A percentile compares a stretch with the other conserved stretches of the same genome.
Conservation (phyloP, 2,113 vertebrate species). For the Ranitomeya variabilis region DNA sequence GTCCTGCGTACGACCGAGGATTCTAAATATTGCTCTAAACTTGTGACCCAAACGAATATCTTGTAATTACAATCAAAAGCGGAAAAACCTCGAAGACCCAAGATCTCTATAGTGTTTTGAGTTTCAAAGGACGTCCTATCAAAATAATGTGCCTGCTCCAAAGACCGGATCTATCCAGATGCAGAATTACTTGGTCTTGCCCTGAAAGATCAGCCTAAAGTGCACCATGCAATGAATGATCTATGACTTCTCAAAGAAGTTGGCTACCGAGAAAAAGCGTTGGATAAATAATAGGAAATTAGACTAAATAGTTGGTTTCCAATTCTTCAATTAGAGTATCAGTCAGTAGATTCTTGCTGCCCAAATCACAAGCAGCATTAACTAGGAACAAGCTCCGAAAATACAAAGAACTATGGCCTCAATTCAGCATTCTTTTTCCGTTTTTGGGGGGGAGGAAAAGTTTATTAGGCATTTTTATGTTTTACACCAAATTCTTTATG, state of each 20-base stretch:
- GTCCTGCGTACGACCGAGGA: neutral
- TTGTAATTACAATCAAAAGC: conserved; percentile 9
- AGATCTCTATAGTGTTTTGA: neutral
- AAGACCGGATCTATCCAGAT: neutral
- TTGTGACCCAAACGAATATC: conserved; percentile 10
- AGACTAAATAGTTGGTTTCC: too few relatives aligned
- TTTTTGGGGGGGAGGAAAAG: too few relatives aligned
- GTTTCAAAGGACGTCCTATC: neutral
- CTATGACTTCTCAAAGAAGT: neutral
- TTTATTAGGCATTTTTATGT: too few relatives aligned
- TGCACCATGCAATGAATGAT: neutral
- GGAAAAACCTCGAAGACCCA: neutral
- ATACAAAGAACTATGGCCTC: too few relatives aligned
- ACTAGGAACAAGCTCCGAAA: too few relatives aligned
- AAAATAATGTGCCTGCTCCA: neutral
- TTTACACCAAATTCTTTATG: too few relatives aligned
- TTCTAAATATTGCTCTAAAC: conserved; percentile 36
- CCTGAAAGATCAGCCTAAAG: neutral
- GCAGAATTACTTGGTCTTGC: neutral
- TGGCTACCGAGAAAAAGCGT: neutral
- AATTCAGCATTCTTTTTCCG: too few relatives aligned
- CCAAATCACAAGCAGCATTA: too few relatives aligned
- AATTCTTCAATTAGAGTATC: too few relatives aligned
- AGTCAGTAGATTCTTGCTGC: too few relatives aligned
- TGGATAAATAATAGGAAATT: neutral